Evolutionary conservation across 1,140 invertebrate species (phyloP), one percentile per base, ranked within the genome.

Genomic region (Ips typographus): DNA sequence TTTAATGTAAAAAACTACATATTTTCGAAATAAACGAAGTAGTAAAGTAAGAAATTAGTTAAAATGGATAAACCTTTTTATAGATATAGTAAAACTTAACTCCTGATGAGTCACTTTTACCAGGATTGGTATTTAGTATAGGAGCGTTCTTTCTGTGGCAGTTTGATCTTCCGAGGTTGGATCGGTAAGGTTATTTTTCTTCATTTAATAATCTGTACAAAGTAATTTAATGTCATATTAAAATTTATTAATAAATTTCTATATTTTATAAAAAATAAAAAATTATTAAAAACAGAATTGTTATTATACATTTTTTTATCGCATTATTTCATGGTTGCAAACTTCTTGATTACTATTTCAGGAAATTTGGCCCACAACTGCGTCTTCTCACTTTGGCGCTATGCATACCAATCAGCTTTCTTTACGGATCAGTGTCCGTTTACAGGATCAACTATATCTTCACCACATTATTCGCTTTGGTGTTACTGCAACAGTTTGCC

Each of bases 391-490:
- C 87, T 1, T 84, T 85, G 67, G 65, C 81, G 1, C 76, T 84
- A 42, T 22, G 22, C 22, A 83, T 84, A 8, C 77, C 85, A 4
- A 74, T 83, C 40, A 80, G 82, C 41, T 73, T 88, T 52, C 77
- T 85, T 2, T 82, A 86, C 65, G 84, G 84, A 6, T 83, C 86
- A 42, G 79, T 84, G n/a, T 82, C 84, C 0, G 73, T 88, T 4
- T 84, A 83, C 70, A 75, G 85, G 8, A 78, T 88, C 2, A 87
- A 84, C 72, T 86, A 83, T 77, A 78, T 84, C 36, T 77, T 88
- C 36, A 81, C 84, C 7, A 77, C 79, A 4, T 78, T 83, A 53
- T 85, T 88, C 71, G 75, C 78, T 0, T 59, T 86, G 5, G 81
- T 87, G 22, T 82, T 84, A 2, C 36, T 83, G 4, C 86, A 88